Conservation (phyloP, 2,888 invertebrate species). For the Marronus borbonicus region DNA sequence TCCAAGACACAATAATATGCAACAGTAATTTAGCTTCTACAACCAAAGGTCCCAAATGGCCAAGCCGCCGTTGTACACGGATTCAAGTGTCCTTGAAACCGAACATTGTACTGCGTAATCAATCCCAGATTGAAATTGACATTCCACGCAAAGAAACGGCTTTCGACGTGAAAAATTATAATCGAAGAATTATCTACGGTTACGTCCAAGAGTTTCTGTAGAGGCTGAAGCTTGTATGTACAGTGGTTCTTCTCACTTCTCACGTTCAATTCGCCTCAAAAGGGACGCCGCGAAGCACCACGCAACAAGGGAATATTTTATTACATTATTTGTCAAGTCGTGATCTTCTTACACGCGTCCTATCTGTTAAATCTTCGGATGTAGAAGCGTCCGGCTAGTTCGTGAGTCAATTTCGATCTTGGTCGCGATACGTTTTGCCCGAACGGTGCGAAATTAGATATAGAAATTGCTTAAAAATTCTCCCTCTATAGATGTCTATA, state of each 20-base stretch:
- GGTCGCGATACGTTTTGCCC: neutral
- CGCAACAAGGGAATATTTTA: conserved; percentile 8
- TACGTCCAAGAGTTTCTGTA: neutral
- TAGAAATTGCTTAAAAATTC: conserved; percentile 10
- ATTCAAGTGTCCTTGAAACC: no score
- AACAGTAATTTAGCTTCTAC: no score
- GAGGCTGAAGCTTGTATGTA: neutral
- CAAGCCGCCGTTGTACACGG: no score
- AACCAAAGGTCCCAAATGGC: no score
- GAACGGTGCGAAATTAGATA: conserved; percentile 27
- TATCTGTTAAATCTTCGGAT: conserved; percentile 12
- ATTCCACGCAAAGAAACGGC: conserved; percentile 14
- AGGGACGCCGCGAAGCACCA: neutral
- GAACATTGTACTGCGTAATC: neutral
- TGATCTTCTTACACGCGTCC: conserved; percentile 26
- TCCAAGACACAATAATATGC: no score
- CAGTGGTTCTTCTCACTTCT: neutral
- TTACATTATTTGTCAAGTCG: conserved; percentile 36
- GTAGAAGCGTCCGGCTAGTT: neutral
- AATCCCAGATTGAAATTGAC: conserved; percentile 33
- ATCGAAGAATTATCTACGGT: conserved; percentile 30
- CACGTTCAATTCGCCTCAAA: neutral
- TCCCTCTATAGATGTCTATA: neutral
- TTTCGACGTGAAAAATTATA: conserved; percentile 14
- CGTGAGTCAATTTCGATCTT: conserved; percentile 15